A percentile compares a stretch with the other conserved stretches of the same genome.
These are phyloP conservation scores for Cossypha niveicapilla DNA, from an alignment of 2,797 vertebrate species.

Conservation along the genomic window DNA sequence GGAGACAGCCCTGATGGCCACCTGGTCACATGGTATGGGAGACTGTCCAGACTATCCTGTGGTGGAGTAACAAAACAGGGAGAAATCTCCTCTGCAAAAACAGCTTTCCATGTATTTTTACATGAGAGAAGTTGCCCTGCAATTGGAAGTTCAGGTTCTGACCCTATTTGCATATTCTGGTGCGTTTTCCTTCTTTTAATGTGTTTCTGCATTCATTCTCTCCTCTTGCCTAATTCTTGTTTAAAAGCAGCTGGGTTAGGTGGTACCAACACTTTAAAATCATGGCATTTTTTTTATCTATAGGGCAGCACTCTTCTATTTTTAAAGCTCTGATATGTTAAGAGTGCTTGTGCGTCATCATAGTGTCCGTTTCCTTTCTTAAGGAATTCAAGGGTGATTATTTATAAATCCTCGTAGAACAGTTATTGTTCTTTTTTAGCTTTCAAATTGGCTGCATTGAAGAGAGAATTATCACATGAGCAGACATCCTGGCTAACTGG, in stretches of 20 bases:
- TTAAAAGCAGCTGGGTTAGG: neutral
- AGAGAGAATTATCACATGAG: conserved; percentile 77
- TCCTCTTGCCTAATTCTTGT: neutral
- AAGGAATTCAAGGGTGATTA: conserved; percentile 83
- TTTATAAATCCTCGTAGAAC: conserved; percentile 82
- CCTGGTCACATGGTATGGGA: neutral
- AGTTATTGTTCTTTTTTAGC: conserved; percentile 80
- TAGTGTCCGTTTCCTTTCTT: conserved; percentile 85
- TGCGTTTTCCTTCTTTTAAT: neutral
- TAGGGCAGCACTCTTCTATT: conserved; percentile 76
- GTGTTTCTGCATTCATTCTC: neutral
- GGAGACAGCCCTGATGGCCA: neutral
- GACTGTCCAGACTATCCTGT: neutral
- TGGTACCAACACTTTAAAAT: conserved; percentile 3
- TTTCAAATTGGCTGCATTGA: conserved; percentile 73
- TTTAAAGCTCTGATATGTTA: conserved; percentile 75
- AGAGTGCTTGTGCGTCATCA: conserved; percentile 81
- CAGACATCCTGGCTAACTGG: conserved; percentile 75
- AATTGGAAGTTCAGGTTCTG: neutral
- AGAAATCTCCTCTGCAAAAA: neutral
- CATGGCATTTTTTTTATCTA: conserved; percentile 58
- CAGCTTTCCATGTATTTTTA: neutral
- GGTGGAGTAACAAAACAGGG: neutral
- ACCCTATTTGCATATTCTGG: neutral
- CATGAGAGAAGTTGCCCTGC: neutral